Conservation (phyloP, 2,888 invertebrate species). For the Rhagonycha fulva region DNA sequence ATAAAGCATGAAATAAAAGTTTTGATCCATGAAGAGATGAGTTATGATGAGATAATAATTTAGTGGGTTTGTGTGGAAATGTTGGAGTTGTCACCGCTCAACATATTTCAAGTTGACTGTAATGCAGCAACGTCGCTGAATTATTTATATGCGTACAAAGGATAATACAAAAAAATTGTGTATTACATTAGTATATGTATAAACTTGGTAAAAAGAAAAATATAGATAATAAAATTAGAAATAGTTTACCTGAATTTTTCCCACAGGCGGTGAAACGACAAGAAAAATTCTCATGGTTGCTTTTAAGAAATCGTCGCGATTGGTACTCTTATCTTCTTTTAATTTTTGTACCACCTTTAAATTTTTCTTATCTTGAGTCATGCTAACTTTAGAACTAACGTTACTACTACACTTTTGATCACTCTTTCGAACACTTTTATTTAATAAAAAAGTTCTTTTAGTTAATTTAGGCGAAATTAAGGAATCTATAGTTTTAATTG, state of each 20-base stretch:
- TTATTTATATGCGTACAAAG: neutral
- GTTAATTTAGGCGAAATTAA: constrained; percentile 35
- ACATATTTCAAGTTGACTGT: neutral
- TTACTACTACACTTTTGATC: constrained; percentile 43
- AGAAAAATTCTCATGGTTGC: constrained; percentile 77
- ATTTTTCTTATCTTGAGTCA: constrained; percentile 32
- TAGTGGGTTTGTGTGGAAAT: neutral
- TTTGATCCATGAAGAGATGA: neutral
- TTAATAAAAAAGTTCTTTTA: constrained; percentile 33
- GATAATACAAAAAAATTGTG: neutral
- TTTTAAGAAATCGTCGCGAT: constrained; percentile 70
- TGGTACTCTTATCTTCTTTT: constrained; percentile 46
- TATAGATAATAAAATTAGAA: neutral
- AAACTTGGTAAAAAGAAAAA: neutral
- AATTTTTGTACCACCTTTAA: constrained; percentile 33
- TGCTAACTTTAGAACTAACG: constrained; percentile 44
- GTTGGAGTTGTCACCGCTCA: neutral
- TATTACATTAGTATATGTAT: neutral
- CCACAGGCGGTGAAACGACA: constrained; percentile 71
- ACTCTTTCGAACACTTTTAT: constrained; percentile 52
- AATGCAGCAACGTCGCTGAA: neutral
- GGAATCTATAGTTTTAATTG: constrained; percentile 44
- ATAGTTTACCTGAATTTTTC: constrained; percentile 60
- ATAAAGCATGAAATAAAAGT: neutral
- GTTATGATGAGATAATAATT: neutral